Evolutionary conservation across 2,888 invertebrate species (phyloP).

Genomic region (Arctia plantaginis): DNA sequence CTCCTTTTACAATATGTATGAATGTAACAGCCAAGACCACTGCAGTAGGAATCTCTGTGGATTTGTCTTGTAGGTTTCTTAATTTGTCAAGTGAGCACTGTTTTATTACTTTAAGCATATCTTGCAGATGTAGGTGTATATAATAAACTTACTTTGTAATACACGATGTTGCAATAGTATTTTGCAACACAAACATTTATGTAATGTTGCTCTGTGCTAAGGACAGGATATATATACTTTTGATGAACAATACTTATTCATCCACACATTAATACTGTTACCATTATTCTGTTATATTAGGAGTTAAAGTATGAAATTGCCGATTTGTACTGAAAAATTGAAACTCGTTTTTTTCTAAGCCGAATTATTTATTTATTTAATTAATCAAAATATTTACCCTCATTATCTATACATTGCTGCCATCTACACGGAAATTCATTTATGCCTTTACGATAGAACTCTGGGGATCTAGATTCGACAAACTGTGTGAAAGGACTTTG

Average conservation of each 20-base stretch:
- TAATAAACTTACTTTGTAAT: background rate
- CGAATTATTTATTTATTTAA: no score
- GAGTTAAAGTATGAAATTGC: no score
- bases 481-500: no score
- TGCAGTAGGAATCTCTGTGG: background rate
- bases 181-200: background rate
- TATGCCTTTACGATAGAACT: no score
- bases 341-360: no score
- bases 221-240: background rate
- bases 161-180: background rate
- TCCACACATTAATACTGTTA: background rate
- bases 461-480: no score
- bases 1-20: background rate
- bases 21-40: background rate
- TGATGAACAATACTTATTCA: background rate
- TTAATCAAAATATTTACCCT: no score
- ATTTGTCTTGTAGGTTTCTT: slow-evolving; percentile 4
- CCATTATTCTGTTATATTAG: background rate
- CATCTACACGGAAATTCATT: no score
- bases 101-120: background rate
- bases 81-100: slow-evolving; percentile 2
- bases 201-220: background rate
- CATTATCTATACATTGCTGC: no score
- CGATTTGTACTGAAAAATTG: no score
- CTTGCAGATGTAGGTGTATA: background rate